Evolutionary conservation across 2,888 invertebrate genomes (phyloP), one percentile per base, ranked within the genome.

Genomic region (Marasmarcha lunaedactyla): DNA sequence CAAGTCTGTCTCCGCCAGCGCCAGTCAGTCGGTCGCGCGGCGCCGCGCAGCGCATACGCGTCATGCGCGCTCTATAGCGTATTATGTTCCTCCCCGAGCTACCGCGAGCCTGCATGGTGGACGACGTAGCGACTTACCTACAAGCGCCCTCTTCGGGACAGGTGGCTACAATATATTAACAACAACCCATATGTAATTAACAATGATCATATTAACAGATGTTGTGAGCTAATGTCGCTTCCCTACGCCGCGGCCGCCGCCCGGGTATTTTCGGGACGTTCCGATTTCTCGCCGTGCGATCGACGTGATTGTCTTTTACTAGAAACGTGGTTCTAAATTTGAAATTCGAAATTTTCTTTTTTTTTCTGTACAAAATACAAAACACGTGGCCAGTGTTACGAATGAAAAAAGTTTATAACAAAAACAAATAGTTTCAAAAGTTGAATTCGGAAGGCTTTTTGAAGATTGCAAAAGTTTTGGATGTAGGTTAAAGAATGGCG

Each of bases 81-180:
- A 76, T 76, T 77, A 94, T 94, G 94, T 94, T 94, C 88, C 93
- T 94, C 89, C 94, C 94, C 86, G 94, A 94, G 85, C 90, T 93
- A 74, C 88, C 93, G 86, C 90, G 93, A 88, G 93, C 93, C 92
- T 94, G 93, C 89, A 94, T 94, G 94, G 93, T 94, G 90, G 94
- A 94, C 90, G 94, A 94, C 92, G 94, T 94, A 85, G 92, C 94
- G 84, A 93, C 93, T 81, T 94, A 94, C 88, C 90, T 94, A 73
- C 94, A 94, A 89, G 93, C 94, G 87, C 93, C 94, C 87, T 93
- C 94, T 87, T 92, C 94, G 87, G 93, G 94, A 90, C 94, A 94
- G 94, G 94, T 94, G 89, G 87, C 76, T 79, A 81, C 73, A 76
- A 71, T 73, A 60, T 74, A 77, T 77, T 77, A 77, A 78, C 76